Base-by-base conservation (phyloP, 2,113 vertebrate species). In the Tragelaphus scriptus region DNA sequence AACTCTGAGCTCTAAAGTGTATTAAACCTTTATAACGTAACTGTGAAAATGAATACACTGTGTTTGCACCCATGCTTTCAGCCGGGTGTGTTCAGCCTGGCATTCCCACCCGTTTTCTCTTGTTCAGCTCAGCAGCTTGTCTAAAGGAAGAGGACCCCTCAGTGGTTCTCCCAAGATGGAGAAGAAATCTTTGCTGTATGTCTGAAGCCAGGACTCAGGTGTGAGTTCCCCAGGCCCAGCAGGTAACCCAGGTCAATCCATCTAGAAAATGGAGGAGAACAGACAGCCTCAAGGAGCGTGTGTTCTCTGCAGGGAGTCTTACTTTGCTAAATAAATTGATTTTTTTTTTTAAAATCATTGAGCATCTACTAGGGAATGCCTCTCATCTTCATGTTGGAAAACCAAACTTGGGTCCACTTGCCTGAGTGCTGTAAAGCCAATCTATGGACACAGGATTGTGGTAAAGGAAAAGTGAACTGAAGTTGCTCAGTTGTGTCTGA, bases 31-130 rank as follows among this genome's bases (percentile, higher is more conserved):
- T 7, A 59, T 23, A 58, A 16, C 4, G 5, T 13, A 21, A 19
- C 2, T 36, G 7, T 17, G 17, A 81, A 77, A 25, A 36, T 0
- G 8, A 80, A 55, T 68, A n/a, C 4, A 12, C 3, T 1, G 0
- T 30, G 4, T 81, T 19, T 3, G 7, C 36, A 15, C 3, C 21
- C 5, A 4, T 11, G 5, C 9, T 53, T 84, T 28, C 4, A 0
- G 47, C 49, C 9, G 1, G 12, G 3, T 7, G 56, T 85, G 7
- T 11, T 6, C 11, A 47, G 12, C 53, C 63, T 28, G 9, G 13
- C 25, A 19, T 19, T 21, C 15, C 23, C 9, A 2, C 15, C 17
- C 2, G 0, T 10, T 23, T 47, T 40, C 65, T 75, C 28, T 11
- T 6, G 16, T 63, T 51, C 58, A 26, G 17, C 44, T 84, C 19